phyloP scores from a whole-genome alignment of 1,140 invertebrate species.

The Dreissena rostriformis region DNA sequence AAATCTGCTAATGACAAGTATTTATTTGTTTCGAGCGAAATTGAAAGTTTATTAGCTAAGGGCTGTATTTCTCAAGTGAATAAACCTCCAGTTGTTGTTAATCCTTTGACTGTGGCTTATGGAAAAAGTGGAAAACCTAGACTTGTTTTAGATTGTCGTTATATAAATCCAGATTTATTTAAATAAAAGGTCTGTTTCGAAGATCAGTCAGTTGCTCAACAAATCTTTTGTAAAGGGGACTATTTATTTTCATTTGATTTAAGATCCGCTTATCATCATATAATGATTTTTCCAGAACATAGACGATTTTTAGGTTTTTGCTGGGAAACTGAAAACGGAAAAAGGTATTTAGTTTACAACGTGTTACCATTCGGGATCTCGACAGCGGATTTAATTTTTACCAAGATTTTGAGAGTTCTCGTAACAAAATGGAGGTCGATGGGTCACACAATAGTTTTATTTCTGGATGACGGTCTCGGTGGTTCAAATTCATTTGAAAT shows the following conservation, averaged over 20 bases:
- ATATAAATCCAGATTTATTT: slow-evolving; percentile 36
- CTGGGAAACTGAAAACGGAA: slow-evolving; percentile 3
- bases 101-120: slow-evolving; percentile 23
- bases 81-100: slow-evolving; percentile 14
- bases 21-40: background rate
- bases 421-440: slow-evolving; percentile 12
- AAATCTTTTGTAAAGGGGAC: slow-evolving; percentile 9
- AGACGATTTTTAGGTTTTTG: slow-evolving; percentile 33
- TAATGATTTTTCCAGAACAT: slow-evolving; percentile 10
- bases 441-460: slow-evolving; percentile 36
- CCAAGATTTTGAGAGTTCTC: slow-evolving; percentile 21
- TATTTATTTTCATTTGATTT: slow-evolving; percentile 48
- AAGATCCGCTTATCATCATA: slow-evolving; percentile 46
- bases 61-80: slow-evolving; percentile 12
- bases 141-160: slow-evolving; percentile 17
- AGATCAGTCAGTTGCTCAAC: slow-evolving; percentile 7
- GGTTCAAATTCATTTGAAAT: background rate
- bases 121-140: background rate
- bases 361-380: slow-evolving; percentile 44
- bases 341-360: slow-evolving; percentile 10
- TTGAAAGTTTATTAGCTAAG: slow-evolving; percentile 14
- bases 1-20: too few relatives aligned
- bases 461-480: slow-evolving; percentile 18
- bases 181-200: slow-evolving; percentile 32
- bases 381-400: slow-evolving; percentile 25